Evolutionary conservation across 2,113 vertebrate species (phyloP), one percentile per base, ranked within the genome.

Genomic region (Odocoileus hemionus): DNA sequence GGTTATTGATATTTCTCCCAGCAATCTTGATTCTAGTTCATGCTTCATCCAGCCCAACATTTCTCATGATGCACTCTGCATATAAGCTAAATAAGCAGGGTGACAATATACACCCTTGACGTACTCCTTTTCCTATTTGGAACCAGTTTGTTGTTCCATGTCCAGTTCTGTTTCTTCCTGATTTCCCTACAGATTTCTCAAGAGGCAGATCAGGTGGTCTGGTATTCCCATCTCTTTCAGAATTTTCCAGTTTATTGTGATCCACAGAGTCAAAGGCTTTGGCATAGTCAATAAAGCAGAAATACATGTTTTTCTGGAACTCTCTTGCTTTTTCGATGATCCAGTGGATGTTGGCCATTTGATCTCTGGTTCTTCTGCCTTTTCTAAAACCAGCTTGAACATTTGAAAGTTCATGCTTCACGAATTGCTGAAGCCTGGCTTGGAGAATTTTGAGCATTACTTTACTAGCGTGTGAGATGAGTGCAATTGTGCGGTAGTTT

Each of bases 301-400:
- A 67, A 9, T 67, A 67, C 33, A 19, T 67, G 17, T n/a, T 67
- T 67, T 36, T 67, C 33, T 67, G 33, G 64, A 36, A 67, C 64
- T 36, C 33, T 67, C 64, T 67, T 67, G 33, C 33, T 36, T 67
- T 67, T 36, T 36, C 8, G 0, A 36, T 21, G 33, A 67, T 36
- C 33, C 33, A 21, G 0, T 2, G 8, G 64, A n/a, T 67, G 2
- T 21, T 67, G 17, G 64, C 33, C 1, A 21, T 67, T 67, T 21
- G 64, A 67, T 21, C 33, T 67, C 64, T 67, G 33, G 17, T 67
- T 67, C 64, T 9, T 67, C 33, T 67, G 17, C 64, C 33, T 67
- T 67, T 67, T 67, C 17, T 67, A 67, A 36, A 67, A 21, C 33
- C 64, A 67, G 17, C 2, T 21, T 67, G 64, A 67, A 67, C 64